Evolutionary conservation across 2,113 vertebrate genomes (phyloP), one percentile per base, ranked within the genome.

Genomic region (Desmodus rotundus): DNA sequence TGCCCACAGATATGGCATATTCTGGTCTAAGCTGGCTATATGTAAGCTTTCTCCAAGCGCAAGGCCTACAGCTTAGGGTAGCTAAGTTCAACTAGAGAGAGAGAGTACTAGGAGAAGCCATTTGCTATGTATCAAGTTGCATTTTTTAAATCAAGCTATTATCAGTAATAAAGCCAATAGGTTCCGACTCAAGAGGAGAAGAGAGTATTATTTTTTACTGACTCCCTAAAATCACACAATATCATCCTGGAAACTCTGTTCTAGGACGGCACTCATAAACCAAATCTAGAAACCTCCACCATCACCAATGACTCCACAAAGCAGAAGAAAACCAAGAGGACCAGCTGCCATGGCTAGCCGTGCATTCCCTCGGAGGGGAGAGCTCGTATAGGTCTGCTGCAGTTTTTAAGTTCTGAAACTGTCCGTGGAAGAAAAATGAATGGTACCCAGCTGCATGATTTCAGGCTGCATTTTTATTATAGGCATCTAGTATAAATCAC

Each of bases 391-490:
- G 38, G 85, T 77, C 73, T 72, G 76, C 82, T 72, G 73, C 41
- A 72, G 67, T 89, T 77, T 96, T 92, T 77, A 97, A 93, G 63
- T 96, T 90, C 89, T 38, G 15, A 84, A 92, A 52, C 96, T 92
- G 89, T 96, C 93, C 4, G 1, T 63, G 80, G 78, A 76, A 94
- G 93, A 95, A 96, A 97, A 97, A 96, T 93, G 87, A 93, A 95
- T 76, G 82, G 96, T 72, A 78, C 90, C 97, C 91, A 96, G 95
- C 86, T 91, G 95, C 84, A 93, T 77, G 94, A 96, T 97, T 92
- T 97, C 89, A 92, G 89, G 94, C 94, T 94, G 83, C 91, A 92
- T 96, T 94, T 97, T 96, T 95, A 96, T 97, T 94, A 96, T 10
- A 67, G 70, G 89, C 87, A 85, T 84, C 95, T 58, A 63, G 80